phyloP scores from a whole-genome alignment of 2,113 vertebrate genomes.

The Ranitomeya variabilis region DNA sequence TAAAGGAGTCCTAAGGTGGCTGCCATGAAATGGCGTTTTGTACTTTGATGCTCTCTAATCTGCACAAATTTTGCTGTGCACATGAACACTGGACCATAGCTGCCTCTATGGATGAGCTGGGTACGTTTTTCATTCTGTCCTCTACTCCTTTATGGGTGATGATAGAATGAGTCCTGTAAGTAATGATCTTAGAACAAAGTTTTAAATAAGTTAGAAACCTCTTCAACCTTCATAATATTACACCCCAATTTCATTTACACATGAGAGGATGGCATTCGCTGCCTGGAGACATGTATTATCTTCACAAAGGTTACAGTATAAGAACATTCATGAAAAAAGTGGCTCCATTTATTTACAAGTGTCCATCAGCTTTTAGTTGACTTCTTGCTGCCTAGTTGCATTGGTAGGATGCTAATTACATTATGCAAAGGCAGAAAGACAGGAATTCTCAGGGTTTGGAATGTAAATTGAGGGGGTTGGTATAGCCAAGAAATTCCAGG shows the following conservation, averaged over 20 bases:
- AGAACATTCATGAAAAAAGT: conserved; percentile 12
- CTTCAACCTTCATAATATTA: background rate
- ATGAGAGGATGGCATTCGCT: background rate
- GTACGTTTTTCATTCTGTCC: background rate
- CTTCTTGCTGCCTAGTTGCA: conserved; percentile 18
- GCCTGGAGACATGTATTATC: background rate
- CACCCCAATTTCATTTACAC: background rate
- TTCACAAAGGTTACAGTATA: background rate
- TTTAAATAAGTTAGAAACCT: background rate
- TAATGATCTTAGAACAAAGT: background rate
- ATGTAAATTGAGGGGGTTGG: conserved; percentile 53
- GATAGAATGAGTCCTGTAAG: background rate
- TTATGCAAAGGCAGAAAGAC: conserved; percentile 49
- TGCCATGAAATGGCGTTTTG: too few species aligned
- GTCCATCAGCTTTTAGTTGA: conserved; percentile 19
- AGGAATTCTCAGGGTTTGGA: conserved; percentile 52
- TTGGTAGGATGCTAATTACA: conserved; percentile 31
- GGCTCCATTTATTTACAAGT: conserved; percentile 29
- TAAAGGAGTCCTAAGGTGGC: too few species aligned
- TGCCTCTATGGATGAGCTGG: background rate
- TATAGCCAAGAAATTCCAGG: conserved; percentile 39
- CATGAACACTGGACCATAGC: too few species aligned
- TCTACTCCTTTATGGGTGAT: background rate
- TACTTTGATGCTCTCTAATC: too few species aligned
- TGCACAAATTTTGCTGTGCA: too few species aligned